Evolutionary conservation across 2,888 invertebrate genomes (phyloP).

Genomic region (Phaonia tiefii): DNA sequence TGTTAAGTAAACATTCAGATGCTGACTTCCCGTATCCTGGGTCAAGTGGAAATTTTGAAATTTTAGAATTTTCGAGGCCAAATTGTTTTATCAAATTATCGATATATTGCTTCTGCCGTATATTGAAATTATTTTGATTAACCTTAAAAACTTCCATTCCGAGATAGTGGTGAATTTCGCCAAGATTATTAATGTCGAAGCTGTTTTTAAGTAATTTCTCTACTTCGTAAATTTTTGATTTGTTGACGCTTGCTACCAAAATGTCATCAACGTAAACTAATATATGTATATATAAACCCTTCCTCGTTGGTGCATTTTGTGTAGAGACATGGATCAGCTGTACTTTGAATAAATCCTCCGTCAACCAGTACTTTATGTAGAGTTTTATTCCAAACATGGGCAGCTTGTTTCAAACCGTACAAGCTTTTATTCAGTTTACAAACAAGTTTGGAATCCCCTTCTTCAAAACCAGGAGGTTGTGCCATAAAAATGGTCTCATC

Average conservation of each 20-base stretch:
- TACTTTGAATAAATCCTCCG: neutral
- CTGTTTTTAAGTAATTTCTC: neutral
- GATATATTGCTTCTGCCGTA: constrained; percentile 15
- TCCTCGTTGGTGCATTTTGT: constrained; percentile 40
- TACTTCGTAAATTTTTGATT: neutral
- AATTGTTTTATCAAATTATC: constrained; percentile 11
- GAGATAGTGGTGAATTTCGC: constrained; percentile 11
- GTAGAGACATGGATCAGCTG: too few relatives aligned
- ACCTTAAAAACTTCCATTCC: constrained; percentile 33
- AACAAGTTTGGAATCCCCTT: constrained; percentile 7
- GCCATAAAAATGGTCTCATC: too few relatives aligned
- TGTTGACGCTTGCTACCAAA: constrained; percentile 8
- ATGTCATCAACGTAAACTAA: too few relatives aligned
- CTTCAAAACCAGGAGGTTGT: constrained; percentile 33
- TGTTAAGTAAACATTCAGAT: neutral
- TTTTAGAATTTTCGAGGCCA: constrained; percentile 7
- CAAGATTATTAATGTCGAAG: constrained; percentile 6
- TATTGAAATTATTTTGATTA: constrained; percentile 16
- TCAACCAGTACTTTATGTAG: constrained; percentile 1
- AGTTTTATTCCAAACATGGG: constrained; percentile 24
- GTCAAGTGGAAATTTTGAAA: constrained; percentile 24
- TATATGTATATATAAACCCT: constrained; percentile 13
- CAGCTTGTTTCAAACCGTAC: constrained; percentile 5
- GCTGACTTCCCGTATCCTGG: constrained; percentile 19
- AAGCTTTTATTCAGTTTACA: constrained; percentile 6